phyloP scores from a whole-genome alignment of 2,888 invertebrate genomes.

The Acutogordius australiensis region DNA sequence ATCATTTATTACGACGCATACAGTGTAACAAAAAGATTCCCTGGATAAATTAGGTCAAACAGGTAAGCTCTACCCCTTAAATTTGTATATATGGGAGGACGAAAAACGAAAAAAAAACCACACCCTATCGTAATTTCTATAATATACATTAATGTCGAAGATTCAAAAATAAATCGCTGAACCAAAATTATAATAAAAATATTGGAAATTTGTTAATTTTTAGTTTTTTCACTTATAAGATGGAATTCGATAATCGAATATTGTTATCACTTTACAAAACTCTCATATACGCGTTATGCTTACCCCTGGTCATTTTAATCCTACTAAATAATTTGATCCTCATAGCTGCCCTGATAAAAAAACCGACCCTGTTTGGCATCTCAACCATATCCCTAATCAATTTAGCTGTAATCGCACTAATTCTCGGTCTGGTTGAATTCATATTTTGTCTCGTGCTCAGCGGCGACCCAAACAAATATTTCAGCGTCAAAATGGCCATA shows the following conservation, averaged over 20 bases:
- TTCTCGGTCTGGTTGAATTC: neutral
- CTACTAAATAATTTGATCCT: neutral
- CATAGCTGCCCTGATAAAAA: neutral
- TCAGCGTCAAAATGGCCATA: neutral
- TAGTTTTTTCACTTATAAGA: too few relatives aligned
- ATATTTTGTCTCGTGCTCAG: neutral
- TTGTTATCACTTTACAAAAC: neutral
- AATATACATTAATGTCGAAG: too few relatives aligned
- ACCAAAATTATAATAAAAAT: too few relatives aligned
- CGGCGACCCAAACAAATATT: neutral
- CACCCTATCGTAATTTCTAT: too few relatives aligned
- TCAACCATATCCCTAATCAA: neutral
- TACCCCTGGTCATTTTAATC: neutral
- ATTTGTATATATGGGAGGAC: too few relatives aligned
- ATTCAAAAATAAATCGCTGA: too few relatives aligned
- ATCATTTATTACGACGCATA: too few relatives aligned
- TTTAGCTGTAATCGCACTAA: neutral
- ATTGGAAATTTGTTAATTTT: too few relatives aligned
- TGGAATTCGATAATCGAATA: neutral
- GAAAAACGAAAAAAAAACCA: too few relatives aligned
- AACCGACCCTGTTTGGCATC: neutral
- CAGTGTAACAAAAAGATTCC: too few relatives aligned
- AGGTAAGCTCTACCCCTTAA: too few relatives aligned
- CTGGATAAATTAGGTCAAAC: too few relatives aligned
- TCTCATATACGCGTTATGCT: neutral